Percentiles rank a stretch among this genome's conserved stretches.
Conservation (phyloP, 2,888 invertebrate species). For the Tribolium freemani region DNA sequence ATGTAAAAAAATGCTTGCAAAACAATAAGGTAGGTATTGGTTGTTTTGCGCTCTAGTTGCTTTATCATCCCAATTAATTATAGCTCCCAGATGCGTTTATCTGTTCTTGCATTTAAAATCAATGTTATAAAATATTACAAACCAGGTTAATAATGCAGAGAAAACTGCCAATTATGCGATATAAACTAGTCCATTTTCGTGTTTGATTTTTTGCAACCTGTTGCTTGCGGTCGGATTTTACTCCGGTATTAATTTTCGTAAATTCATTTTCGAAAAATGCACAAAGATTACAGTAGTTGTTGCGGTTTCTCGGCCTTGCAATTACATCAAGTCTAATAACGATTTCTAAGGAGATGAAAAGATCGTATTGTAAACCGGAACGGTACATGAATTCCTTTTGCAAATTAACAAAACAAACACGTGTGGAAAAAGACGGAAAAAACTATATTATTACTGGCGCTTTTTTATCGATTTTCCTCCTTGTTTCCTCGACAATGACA, state of each 20-base stretch:
- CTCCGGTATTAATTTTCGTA: not conserved
- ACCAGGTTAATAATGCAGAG: constrained; percentile 3
- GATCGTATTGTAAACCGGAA: constrained; percentile 11
- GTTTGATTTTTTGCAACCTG: not conserved
- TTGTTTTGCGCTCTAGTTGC: constrained; percentile 16
- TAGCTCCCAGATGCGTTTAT: constrained; percentile 7
- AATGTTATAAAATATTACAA: not conserved
- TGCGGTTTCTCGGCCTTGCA: constrained; percentile 53
- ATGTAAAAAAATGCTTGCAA: not conserved
- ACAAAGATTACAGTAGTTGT: constrained; percentile 49
- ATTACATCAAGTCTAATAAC: constrained; percentile 40
- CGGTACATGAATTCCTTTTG: constrained; percentile 24
- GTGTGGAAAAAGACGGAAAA: not conserved
- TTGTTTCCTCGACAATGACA: not conserved
- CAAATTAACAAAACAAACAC: constrained; percentile 21
- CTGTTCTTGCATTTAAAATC: not conserved
- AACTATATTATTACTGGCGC: not conserved
- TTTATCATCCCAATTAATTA: constrained; percentile 18
- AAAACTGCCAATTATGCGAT: not conserved
- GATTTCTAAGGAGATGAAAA: constrained; percentile 39
- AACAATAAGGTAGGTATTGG: not conserved
- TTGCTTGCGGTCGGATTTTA: not conserved
- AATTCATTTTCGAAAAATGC: constrained; percentile 17
- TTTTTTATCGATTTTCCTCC: not conserved
- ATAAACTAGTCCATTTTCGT: not conserved